Percentiles rank a stretch among this genome's conserved stretches.
phyloP scores from a whole-genome alignment of 2,888 invertebrate species.

The Thecocarcelia acutangulata region DNA sequence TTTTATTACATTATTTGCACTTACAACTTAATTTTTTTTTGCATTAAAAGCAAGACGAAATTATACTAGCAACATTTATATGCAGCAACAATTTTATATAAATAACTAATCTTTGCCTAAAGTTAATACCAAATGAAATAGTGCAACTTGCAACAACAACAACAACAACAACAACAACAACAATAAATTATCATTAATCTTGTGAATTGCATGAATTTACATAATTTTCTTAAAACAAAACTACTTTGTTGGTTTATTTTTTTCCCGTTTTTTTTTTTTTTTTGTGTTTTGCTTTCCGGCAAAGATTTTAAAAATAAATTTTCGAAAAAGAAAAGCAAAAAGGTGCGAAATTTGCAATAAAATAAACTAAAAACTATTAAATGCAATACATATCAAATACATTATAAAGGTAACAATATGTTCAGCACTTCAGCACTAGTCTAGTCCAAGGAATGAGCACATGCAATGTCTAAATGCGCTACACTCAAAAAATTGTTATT shows the following conservation, averaged over 20 bases:
- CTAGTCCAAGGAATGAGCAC: slow-evolving; percentile 16
- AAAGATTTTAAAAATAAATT: slow-evolving; percentile 42
- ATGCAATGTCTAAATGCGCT: slow-evolving; percentile 19
- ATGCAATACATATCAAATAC: slow-evolving; percentile 10
- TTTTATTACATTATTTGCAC: slow-evolving; percentile 15
- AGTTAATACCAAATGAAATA: slow-evolving; percentile 55
- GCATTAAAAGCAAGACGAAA: slow-evolving; percentile 23
- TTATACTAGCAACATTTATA: neutral
- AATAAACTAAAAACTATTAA: slow-evolving; percentile 42
- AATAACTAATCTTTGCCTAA: slow-evolving; percentile 50
- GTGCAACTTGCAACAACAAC: slow-evolving; percentile 39
- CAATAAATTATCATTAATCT: slow-evolving; percentile 69
- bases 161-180: slow-evolving; percentile 37
- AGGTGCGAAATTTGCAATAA: slow-evolving; percentile 38
- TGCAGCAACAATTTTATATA: slow-evolving; percentile 32
- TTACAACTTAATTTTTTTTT: slow-evolving; percentile 65
- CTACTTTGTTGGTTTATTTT: slow-evolving; percentile 36
- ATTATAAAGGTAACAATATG: slow-evolving; percentile 13
- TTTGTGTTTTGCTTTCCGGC: slow-evolving; percentile 34
- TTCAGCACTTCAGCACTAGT: slow-evolving; percentile 42
- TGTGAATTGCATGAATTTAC: slow-evolving; percentile 68
- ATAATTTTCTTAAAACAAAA: slow-evolving; percentile 65
- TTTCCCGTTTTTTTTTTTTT: slow-evolving; percentile 10
- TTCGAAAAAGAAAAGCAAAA: slow-evolving; percentile 7
- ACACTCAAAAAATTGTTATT: neutral